Percentiles rank a stretch among this genome's conserved stretches.
Evolutionary conservation across 2,888 invertebrate species (phyloP).

Genomic region (Zootermopsis nevadensis): DNA sequence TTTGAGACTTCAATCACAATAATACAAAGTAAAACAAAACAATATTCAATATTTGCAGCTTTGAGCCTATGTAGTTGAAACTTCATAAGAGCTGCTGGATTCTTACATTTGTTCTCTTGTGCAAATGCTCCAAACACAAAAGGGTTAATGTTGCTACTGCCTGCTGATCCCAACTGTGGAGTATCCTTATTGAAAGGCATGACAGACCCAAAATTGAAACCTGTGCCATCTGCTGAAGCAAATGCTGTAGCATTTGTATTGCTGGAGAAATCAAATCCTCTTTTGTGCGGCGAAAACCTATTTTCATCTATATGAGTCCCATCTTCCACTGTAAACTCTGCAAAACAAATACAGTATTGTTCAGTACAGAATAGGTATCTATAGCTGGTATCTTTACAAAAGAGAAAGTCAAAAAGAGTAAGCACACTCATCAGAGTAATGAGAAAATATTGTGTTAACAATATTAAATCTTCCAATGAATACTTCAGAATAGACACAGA

Average conservation of each 20-base stretch:
- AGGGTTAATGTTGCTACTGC: conserved; percentile 59
- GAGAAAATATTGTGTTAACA: no score
- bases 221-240: conserved; percentile 31
- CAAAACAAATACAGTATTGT: neutral
- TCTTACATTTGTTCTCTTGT: conserved; percentile 54
- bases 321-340: conserved; percentile 45
- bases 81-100: no score
- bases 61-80: no score
- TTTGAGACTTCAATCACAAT: no score
- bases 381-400: no score
- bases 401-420: no score
- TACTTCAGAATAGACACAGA: no score
- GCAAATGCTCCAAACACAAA: conserved; percentile 62
- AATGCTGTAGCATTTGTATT: conserved; percentile 47
- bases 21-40: no score
- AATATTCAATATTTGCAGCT: no score
- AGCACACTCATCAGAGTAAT: no score
- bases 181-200: conserved; percentile 41
- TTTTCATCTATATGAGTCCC: conserved; percentile 54
- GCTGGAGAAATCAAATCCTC: conserved; percentile 71
- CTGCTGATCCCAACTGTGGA: conserved; percentile 45
- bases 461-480: no score
- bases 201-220: conserved; percentile 52
- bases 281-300: conserved; percentile 57
- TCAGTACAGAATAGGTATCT: no score